Evolutionary conservation across 2,888 invertebrate species (phyloP).

Genomic region (Chymomyza amoena): DNA sequence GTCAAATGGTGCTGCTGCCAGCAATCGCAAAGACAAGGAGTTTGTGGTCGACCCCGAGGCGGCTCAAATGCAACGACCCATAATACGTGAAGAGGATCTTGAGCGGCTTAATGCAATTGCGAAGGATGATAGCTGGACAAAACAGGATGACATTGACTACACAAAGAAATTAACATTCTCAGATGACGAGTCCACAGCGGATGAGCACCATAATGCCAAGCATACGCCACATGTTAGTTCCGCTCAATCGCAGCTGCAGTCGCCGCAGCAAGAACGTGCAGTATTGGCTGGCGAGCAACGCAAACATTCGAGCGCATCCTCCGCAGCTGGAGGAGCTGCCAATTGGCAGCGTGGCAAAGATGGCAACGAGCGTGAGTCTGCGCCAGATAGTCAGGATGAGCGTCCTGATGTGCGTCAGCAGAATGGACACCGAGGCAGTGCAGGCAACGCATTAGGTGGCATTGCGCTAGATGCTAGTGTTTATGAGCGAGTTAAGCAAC

Average conservation of each 20-base stretch:
- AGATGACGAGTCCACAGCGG: constrained; percentile 87
- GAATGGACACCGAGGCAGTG: constrained; percentile 79
- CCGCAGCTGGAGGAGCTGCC: constrained; percentile 35
- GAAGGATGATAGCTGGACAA: constrained; percentile 94
- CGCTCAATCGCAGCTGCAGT: constrained; percentile 24
- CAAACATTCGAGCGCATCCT: constrained; percentile 48
- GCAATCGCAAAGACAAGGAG: constrained; percentile 70
- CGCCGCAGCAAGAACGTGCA: constrained; percentile 55
- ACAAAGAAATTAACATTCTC: constrained; percentile 96
- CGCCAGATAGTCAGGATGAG: constrained; percentile 44
- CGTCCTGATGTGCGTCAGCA: constrained; percentile 72
- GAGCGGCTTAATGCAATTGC: constrained; percentile 94
- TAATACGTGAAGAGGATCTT: constrained; percentile 95
- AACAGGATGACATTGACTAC: constrained; percentile 95
- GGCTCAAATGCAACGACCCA: constrained; percentile 88
- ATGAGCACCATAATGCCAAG: constrained; percentile 42
- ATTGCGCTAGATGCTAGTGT: constrained; percentile 84
- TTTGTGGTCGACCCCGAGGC: constrained; percentile 80
- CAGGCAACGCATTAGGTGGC: constrained; percentile 57
- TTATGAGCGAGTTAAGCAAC: constrained; percentile 89
- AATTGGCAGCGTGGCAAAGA: constrained; percentile 1
- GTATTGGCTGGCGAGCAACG: constrained; percentile 47
- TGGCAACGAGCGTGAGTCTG: constrained; percentile 38
- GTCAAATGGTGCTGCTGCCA: constrained; percentile 46
- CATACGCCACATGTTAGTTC: constrained; percentile 13